phyloP scores from a whole-genome alignment of 2,797 vertebrate genomes.

The Rhinoraja longicauda region DNA sequence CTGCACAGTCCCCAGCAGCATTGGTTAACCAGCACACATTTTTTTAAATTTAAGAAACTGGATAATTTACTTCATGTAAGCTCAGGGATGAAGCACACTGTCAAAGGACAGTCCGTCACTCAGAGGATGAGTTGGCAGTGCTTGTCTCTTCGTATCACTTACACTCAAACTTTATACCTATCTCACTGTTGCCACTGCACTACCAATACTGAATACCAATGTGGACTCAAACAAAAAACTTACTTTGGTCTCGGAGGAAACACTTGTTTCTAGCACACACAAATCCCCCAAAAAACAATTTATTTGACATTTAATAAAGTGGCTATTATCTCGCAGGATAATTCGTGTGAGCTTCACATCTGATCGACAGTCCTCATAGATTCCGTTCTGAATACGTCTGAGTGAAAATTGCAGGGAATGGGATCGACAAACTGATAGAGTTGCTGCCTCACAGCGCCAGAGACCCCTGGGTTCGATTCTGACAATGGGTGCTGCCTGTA shows the following conservation, averaged over 20 bases:
- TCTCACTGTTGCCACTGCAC: not conserved
- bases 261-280: not conserved
- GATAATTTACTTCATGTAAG: conserved; percentile 32
- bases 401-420: not conserved
- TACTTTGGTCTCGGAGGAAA: not conserved
- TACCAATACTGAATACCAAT: conserved; percentile 24
- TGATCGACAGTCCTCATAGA: not conserved
- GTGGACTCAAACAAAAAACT: not conserved
- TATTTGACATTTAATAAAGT: not conserved
- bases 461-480: too few relatives aligned
- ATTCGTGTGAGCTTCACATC: not conserved
- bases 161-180: conserved; percentile 13
- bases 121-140: conserved; percentile 7
- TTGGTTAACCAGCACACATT: conserved; percentile 12
- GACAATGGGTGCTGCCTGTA: too few relatives aligned
- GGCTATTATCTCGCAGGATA: not conserved
- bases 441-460: too few relatives aligned
- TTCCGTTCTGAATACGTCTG: not conserved
- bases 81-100: conserved; percentile 31
- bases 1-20: conserved; percentile 3
- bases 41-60: not conserved
- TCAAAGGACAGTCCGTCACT: conserved; percentile 15
- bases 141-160: conserved; percentile 18
- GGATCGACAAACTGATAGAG: not conserved
- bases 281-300: conserved; percentile 14